Base-by-base conservation (phyloP, 2,888 invertebrate species). In the Rhagophthalmus giganteus region DNA sequence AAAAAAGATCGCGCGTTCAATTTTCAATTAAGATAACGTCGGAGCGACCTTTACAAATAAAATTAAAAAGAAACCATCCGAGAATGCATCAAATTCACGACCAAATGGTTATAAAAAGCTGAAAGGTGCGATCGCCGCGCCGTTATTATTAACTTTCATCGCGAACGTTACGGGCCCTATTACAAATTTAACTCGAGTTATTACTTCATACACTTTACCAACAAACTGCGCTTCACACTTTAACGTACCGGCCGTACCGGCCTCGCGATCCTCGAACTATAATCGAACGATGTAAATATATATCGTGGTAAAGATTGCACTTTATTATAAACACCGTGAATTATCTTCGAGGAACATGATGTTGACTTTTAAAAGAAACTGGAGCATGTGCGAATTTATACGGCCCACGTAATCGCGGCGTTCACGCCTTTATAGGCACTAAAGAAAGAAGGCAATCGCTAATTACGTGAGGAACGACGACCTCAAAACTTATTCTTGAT, bases 151-250 rank as follows among this genome's bases (percentile, higher is more conserved):
- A 63, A 60, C 57, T 62, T 54, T 57, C 57, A 58, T 56, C 58
- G 56, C 50, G 54, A 59, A 60, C 44, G 42, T 51, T 50, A 50
- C 50, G 44, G 62, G n/a, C 63, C 64, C 64, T 67, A 50, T 68
- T 69, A 70, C 66, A 58, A 64, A 65, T 63, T 65, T 65, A 65
- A 65, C 66, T 64, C 66, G 63, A 66, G 66, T 64, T 65, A 60
- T 63, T 62, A 60, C 61, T 42, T 51, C 50, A 57, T 53, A 52
- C 55, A 52, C 63, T 68, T 67, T 67, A 66, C 68, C 65, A 67
- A 66, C 64, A 64, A 63, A 64, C 66, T 64, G 67, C n/a, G n/a
- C n/a, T n/a, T n/a, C n/a, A n/a, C n/a, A n/a, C n/a, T n/a, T n/a
- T n/a, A n/a, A n/a, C n/a, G n/a, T n/a, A 66, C 65, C 61, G 59